These are phyloP conservation scores for Antheraea yamamai DNA, from an alignment of 2,888 invertebrate species.

Conservation along the genomic window DNA sequence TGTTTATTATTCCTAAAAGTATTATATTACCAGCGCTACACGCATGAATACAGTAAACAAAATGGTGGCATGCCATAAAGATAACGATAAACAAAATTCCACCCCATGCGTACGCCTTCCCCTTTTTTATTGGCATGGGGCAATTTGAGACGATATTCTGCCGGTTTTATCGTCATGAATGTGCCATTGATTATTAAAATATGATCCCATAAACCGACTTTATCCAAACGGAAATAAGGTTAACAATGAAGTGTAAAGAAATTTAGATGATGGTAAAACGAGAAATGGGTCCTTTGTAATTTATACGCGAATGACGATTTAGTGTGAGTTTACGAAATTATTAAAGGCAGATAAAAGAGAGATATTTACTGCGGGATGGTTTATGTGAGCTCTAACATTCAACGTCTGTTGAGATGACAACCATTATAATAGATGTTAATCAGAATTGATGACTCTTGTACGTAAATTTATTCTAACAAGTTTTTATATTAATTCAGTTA, in stretches of 20 bases:
- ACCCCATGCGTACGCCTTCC: conserved; percentile 58
- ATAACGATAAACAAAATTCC: conserved; percentile 80
- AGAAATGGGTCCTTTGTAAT: conserved; percentile 59
- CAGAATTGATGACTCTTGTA: conserved; percentile 11
- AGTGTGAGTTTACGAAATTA: conserved; percentile 76
- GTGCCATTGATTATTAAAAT: conserved; percentile 27
- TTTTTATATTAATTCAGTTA: neutral
- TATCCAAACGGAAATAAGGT: conserved; percentile 30
- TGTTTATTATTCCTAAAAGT: conserved; percentile 66
- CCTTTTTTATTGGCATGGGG: conserved; percentile 80
- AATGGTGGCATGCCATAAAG: conserved; percentile 69
- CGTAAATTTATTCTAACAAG: neutral
- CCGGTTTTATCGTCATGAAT: conserved; percentile 47
- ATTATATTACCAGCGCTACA: conserved; percentile 74
- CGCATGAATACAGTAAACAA: conserved; percentile 74
- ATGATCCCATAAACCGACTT: conserved; percentile 22
- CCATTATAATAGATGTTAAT: conserved; percentile 18
- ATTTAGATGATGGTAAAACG: conserved; percentile 34
- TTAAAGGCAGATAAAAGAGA: conserved; percentile 79
- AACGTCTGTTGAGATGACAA: conserved; percentile 15
- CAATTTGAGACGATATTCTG: conserved; percentile 78
- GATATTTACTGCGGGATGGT: conserved; percentile 75
- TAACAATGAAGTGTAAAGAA: conserved; percentile 28
- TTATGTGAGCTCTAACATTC: conserved; percentile 67
- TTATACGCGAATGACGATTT: conserved; percentile 70